Evolutionary conservation across 2,888 invertebrate genomes (phyloP).

Genomic region (Papilio gigon): DNA sequence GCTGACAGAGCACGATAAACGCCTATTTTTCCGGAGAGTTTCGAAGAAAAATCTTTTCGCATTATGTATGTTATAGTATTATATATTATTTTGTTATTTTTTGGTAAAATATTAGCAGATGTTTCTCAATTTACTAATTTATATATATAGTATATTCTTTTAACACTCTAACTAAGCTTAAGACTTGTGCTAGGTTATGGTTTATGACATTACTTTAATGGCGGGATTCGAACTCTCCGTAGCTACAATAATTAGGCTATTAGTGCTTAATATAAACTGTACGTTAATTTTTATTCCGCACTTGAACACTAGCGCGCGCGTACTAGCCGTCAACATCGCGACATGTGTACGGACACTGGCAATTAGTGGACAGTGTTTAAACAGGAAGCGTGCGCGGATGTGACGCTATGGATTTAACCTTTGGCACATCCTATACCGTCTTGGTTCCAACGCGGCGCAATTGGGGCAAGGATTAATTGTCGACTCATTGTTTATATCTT

Average conservation of each 20-base stretch:
- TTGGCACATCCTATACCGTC: slow-evolving; percentile 75
- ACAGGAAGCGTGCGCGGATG: slow-evolving; percentile 78
- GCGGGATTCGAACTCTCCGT: too few species aligned
- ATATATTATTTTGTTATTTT: too few species aligned
- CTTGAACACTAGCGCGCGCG: slow-evolving; percentile 27
- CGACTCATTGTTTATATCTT: slow-evolving; percentile 54
- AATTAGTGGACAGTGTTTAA: slow-evolving; percentile 71
- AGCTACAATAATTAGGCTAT: too few species aligned
- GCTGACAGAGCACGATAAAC: too few species aligned
- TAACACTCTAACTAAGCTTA: too few species aligned
- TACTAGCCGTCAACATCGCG: slow-evolving; percentile 45
- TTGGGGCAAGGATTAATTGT: slow-evolving; percentile 58
- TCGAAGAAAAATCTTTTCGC: too few species aligned
- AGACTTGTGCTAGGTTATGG: too few species aligned
- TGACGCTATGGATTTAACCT: slow-evolving; percentile 80
- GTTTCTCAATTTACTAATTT: too few species aligned
- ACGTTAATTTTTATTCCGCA: slow-evolving; percentile 26
- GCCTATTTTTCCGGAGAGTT: too few species aligned
- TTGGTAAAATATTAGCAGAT: background rate
- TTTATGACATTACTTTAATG: too few species aligned
- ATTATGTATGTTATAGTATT: too few species aligned
- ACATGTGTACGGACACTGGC: slow-evolving; percentile 58
- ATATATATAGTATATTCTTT: too few species aligned
- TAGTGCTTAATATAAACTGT: slow-evolving; percentile 4
- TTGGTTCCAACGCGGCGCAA: slow-evolving; percentile 64